Evolutionary conservation across 2,797 vertebrate species (phyloP).

Genomic region (Peromyscus melanophrys): DNA sequence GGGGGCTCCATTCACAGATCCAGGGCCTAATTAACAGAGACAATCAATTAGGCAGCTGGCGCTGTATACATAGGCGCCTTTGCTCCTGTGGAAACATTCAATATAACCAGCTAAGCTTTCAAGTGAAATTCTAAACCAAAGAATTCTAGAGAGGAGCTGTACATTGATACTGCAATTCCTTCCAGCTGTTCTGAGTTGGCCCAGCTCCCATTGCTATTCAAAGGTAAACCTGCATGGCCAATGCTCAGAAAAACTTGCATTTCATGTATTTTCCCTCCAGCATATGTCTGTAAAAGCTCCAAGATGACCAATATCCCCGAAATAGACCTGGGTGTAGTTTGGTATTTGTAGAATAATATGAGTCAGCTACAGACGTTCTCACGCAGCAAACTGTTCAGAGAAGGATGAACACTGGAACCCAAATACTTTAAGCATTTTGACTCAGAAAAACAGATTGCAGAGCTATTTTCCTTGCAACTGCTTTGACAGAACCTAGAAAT

Average conservation of each 20-base stretch:
- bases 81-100: constrained; percentile 16
- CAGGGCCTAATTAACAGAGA: constrained; percentile 65
- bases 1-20: constrained; percentile 6
- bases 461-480: constrained; percentile 55
- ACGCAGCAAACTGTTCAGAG: constrained; percentile 36
- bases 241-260: constrained; percentile 21
- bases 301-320: constrained; percentile 54
- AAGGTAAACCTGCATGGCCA: not conserved
- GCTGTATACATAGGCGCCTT: not conserved
- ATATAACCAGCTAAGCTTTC: not conserved
- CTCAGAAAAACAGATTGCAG: not conserved
- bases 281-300: constrained; percentile 31
- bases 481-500: constrained; percentile 70
- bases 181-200: not conserved
- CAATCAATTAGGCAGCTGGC: not conserved
- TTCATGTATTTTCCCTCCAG: constrained; percentile 9
- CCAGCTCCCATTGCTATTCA: not conserved
- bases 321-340: constrained; percentile 23
- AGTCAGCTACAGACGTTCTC: constrained; percentile 53
- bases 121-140: constrained; percentile 45
- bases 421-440: constrained; percentile 47
- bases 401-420: constrained; percentile 4
- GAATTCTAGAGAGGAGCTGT: not conserved
- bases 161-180: not conserved
- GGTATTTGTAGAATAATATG: constrained; percentile 56